phyloP scores from a whole-genome alignment of 2,888 invertebrate genomes.

The Phragmatobia fuliginosa region DNA sequence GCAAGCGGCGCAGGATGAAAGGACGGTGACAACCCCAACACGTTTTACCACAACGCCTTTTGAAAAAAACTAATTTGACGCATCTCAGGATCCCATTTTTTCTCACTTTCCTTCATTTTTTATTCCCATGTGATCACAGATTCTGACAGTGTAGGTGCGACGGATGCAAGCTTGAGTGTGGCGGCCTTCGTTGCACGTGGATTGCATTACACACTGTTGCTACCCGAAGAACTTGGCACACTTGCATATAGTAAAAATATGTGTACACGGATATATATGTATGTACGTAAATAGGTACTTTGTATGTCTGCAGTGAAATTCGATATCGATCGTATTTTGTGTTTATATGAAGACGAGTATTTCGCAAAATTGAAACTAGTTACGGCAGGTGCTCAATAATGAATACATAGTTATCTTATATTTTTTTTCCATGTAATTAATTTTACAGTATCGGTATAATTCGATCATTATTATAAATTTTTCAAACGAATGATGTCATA shows the following conservation, averaged over 20 bases:
- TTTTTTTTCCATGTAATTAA: not conserved
- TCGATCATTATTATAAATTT: not conserved
- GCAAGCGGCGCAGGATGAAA: conserved; percentile 63
- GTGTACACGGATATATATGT: conserved; percentile 7
- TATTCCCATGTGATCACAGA: conserved; percentile 65
- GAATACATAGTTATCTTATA: not conserved
- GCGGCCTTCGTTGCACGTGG: conserved; percentile 75
- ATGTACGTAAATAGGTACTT: conserved; percentile 6
- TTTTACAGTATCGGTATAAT: not conserved
- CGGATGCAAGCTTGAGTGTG: conserved; percentile 66
- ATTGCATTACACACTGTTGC: conserved; percentile 66
- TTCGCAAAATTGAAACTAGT: not conserved
- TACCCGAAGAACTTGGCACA: conserved; percentile 49
- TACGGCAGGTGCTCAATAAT: not conserved
- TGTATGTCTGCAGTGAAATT: conserved; percentile 10
- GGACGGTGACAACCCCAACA: conserved; percentile 54
- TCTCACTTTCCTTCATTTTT: conserved; percentile 62
- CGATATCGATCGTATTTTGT: conserved; percentile 13
- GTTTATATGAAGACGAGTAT: not conserved
- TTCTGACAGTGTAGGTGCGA: conserved; percentile 65
- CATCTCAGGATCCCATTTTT: conserved; percentile 59
- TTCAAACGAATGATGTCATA: conserved; percentile 29
- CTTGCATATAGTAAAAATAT: conserved; percentile 20
- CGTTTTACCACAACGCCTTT: conserved; percentile 50
- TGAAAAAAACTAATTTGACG: conserved; percentile 71